Evolutionary conservation across 2,113 vertebrate species (phyloP).

Genomic region (Microtus oregoni): DNA sequence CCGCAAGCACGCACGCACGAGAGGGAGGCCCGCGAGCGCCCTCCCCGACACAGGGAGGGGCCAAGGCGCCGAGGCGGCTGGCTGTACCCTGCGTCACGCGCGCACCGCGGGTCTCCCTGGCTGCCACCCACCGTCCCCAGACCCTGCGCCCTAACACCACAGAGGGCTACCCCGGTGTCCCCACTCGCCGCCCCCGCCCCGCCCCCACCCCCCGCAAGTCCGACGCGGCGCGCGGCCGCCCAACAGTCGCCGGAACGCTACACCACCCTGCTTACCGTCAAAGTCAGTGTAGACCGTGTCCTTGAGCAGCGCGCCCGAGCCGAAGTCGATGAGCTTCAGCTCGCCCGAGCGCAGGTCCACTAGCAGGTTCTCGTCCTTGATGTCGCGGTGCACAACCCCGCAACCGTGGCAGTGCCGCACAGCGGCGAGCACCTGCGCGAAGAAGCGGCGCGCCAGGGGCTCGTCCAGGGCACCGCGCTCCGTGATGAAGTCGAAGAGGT

Average conservation of each 20-base stretch:
- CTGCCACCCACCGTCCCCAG: neutral
- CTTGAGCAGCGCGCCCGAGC: constrained; percentile 97
- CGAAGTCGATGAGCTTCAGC: constrained; percentile 98
- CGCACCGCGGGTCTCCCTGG: neutral
- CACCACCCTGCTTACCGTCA: constrained; percentile 90
- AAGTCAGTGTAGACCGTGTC: constrained; percentile 99
- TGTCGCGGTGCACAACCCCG: constrained; percentile 96
- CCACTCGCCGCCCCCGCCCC: neutral
- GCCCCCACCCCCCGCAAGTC: neutral
- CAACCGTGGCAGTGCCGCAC: constrained; percentile 97
- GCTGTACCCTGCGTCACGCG: neutral
- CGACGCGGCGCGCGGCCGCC: neutral
- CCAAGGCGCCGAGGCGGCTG: neutral
- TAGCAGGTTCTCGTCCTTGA: constrained; percentile 98
- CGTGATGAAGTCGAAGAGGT: constrained; percentile 98
- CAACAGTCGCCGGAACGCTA: neutral
- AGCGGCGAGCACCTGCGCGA: constrained; percentile 96
- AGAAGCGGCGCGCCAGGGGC: constrained; percentile 94
- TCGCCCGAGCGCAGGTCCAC: constrained; percentile 96
- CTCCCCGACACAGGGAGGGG: neutral
- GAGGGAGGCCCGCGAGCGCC: neutral
- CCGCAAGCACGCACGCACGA: neutral
- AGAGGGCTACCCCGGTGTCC: neutral
- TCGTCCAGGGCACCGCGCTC: constrained; percentile 97
- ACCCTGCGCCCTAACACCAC: too few species aligned